A percentile compares a stretch with the other conserved stretches of the same genome.
Conservation (phyloP, 2,888 invertebrate species). For the Cordilura impudica region DNA sequence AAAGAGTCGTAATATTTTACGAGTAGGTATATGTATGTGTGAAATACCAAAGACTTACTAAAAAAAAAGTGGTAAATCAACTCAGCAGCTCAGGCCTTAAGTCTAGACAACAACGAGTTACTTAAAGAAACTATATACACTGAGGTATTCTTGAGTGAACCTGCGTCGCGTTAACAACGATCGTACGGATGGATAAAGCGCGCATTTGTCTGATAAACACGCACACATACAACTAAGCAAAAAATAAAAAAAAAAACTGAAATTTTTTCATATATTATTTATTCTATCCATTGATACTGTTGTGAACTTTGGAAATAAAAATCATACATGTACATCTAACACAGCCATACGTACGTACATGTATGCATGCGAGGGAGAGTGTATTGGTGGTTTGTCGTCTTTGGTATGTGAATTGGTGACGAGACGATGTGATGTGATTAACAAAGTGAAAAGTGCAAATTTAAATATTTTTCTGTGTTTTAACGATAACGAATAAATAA, state of each 20-base stretch:
- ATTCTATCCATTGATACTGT: constrained; percentile 55
- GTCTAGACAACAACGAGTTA: constrained; percentile 56
- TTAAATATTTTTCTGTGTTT: constrained; percentile 50
- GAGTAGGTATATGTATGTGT: not conserved
- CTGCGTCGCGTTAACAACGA: constrained; percentile 71
- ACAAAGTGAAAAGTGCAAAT: constrained; percentile 63
- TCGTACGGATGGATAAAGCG: constrained; percentile 63
- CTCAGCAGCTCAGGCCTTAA: constrained; percentile 43
- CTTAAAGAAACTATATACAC: constrained; percentile 44
- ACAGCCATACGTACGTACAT: not conserved
- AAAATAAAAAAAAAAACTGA: constrained; percentile 17
- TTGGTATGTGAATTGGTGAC: constrained; percentile 59
- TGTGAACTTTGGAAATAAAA: constrained; percentile 54
- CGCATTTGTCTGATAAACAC: constrained; percentile 4
- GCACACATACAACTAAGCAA: constrained; percentile 24
- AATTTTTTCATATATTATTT: constrained; percentile 52
- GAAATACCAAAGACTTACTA: constrained; percentile 30
- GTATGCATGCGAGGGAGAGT: constrained; percentile 12
- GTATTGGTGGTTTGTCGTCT: constrained; percentile 16
- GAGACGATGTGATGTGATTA: constrained; percentile 61
- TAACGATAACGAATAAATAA: constrained; percentile 34
- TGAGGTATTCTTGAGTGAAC: constrained; percentile 71
- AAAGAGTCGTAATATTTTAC: not conserved
- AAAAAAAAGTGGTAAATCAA: constrained; percentile 52
- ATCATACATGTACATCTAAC: not conserved